phyloP scores from a whole-genome alignment of 2,113 vertebrate genomes.

The Sinocyclocheilus maitianheensis region DNA sequence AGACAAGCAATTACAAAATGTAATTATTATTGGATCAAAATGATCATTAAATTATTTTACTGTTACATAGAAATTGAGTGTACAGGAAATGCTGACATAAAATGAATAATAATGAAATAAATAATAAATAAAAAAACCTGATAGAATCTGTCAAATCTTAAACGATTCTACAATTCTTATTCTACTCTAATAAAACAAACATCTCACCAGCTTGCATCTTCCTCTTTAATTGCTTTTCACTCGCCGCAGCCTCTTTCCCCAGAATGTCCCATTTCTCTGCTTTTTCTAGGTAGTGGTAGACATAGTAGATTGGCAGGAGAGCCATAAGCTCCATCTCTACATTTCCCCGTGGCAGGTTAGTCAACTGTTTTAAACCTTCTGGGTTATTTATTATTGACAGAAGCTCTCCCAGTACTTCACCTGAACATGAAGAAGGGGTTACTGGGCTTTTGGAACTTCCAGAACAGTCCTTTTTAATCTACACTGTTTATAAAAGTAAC shows the following conservation, averaged over 20 bases:
- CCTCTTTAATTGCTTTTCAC: conserved; percentile 68
- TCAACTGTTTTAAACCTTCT: conserved; percentile 72
- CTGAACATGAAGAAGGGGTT: conserved; percentile 66
- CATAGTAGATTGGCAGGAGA: conserved; percentile 76
- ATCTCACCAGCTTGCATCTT: conserved; percentile 84
- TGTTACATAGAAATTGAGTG: too few relatives aligned
- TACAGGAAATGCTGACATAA: too few relatives aligned
- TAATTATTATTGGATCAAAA: too few relatives aligned
- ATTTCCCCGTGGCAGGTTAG: conserved; percentile 79
- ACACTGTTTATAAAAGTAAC: conserved; percentile 1
- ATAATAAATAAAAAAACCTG: too few relatives aligned
- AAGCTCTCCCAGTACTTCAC: conserved; percentile 80
- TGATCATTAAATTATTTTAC: too few relatives aligned
- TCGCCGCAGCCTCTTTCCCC: conserved; percentile 56
- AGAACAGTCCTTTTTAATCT: not conserved
- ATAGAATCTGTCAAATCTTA: not conserved
- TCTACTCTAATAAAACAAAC: not conserved
- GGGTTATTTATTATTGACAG: conserved; percentile 72
- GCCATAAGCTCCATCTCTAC: conserved; percentile 80
- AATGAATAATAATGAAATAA: too few relatives aligned
- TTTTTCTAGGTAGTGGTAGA: conserved; percentile 84
- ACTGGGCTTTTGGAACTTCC: not conserved
- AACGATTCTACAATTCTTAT: not conserved
- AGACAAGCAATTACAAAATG: too few relatives aligned
- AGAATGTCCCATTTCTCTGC: conserved; percentile 77